These are phyloP conservation scores for Brachionus paranguensis DNA, from an alignment of 1,140 invertebrate species.

Conservation along the genomic window DNA sequence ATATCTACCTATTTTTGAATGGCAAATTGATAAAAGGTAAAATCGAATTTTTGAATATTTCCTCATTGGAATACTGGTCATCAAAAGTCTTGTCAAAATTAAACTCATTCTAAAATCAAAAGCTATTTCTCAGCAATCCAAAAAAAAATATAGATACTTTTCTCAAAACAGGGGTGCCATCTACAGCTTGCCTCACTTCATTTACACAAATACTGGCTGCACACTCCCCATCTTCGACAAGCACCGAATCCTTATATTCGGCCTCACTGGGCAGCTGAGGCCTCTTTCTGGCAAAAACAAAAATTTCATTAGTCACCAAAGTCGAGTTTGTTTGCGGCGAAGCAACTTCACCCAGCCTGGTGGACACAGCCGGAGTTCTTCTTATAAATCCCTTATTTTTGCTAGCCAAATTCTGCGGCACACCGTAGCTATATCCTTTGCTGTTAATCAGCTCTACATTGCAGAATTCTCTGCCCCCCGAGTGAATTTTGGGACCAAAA, in stretches of 20 bases:
- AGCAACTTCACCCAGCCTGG: not conserved
- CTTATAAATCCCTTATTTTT: slow-evolving; percentile 9
- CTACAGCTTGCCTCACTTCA: not conserved
- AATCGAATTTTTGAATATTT: not conserved
- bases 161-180: slow-evolving; percentile 21
- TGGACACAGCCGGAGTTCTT: not conserved
- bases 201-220: not conserved
- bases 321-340: not conserved
- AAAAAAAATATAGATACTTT: not conserved
- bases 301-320: slow-evolving; percentile 8
- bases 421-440: not conserved
- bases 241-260: not conserved
- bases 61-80: not conserved
- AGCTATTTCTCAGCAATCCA: not conserved
- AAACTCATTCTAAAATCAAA: slow-evolving; percentile 16
- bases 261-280: not conserved
- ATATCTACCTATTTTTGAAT: not conserved
- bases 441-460: not conserved
- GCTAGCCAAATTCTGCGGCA: not conserved
- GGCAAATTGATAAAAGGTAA: slow-evolving; percentile 8
- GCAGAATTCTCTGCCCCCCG: not conserved
- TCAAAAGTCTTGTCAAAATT: slow-evolving; percentile 30
- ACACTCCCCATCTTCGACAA: not conserved
- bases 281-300: slow-evolving; percentile 29
- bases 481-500: not conserved